These are phyloP conservation scores for Artemia sp. DNA, from an alignment of 2,888 invertebrate species.

Conservation along the genomic window DNA sequence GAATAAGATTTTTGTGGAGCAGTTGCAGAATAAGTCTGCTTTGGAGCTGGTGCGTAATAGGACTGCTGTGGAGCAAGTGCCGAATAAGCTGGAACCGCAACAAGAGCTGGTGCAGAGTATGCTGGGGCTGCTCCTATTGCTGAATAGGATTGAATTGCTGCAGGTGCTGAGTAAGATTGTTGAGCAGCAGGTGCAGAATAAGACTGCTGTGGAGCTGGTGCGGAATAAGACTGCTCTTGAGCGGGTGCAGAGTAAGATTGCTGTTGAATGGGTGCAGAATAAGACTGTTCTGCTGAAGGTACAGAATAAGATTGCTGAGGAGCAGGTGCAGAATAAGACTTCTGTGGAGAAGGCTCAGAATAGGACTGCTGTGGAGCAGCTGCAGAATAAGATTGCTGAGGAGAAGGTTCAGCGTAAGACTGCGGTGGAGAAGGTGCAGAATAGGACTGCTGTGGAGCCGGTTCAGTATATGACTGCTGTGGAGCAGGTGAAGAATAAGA, in stretches of 20 bases:
- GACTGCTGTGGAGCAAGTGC: conserved; percentile 12
- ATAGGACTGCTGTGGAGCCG: not conserved
- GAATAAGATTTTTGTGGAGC: not conserved
- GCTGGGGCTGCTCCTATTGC: not conserved
- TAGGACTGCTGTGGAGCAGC: conserved; percentile 11
- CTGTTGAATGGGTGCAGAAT: conserved; percentile 6
- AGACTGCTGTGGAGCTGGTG: conserved; percentile 1
- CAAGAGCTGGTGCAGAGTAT: conserved; percentile 19
- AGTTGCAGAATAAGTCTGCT: conserved; percentile 9
- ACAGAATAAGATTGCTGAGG: not conserved
- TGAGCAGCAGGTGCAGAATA: conserved; percentile 17
- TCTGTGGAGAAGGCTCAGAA: not conserved
- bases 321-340: conserved; percentile 17
- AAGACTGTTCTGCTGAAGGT: not conserved
- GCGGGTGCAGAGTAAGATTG: not conserved
- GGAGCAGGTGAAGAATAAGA: conserved; percentile 16
- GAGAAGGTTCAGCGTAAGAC: not conserved
- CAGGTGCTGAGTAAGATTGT: conserved; percentile 4
- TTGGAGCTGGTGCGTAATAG: conserved; percentile 1
- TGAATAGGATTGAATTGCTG: conserved; percentile 15
- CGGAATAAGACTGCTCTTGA: not conserved
- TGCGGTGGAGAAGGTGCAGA: not conserved
- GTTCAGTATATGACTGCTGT: not conserved
- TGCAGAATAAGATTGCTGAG: not conserved
- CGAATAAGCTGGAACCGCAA: conserved; percentile 7